Conservation (phyloP, 2,797 vertebrate genomes). For the Syncerus caffer region DNA sequence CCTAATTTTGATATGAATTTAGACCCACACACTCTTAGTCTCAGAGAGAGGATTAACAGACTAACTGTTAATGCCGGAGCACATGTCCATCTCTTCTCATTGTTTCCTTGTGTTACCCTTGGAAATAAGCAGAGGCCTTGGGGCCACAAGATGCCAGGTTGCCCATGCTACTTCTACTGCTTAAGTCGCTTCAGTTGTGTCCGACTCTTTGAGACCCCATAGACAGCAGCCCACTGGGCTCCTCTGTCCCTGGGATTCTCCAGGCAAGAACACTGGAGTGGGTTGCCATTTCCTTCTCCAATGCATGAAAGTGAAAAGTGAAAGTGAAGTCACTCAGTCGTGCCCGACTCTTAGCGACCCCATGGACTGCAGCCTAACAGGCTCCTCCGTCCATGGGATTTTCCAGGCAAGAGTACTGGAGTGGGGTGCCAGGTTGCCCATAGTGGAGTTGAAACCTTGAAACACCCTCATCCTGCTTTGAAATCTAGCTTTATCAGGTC, state of each 20-base stretch:
- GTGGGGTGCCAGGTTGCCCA: no score
- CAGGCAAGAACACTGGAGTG: no score
- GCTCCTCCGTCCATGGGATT: no score
- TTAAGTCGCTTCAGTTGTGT: not conserved
- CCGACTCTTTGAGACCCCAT: no score
- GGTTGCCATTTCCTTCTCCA: no score
- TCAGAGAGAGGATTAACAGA: not conserved
- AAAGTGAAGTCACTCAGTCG: no score
- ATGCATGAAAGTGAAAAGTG: no score
- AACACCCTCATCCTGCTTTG: not conserved
- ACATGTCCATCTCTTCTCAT: not conserved
- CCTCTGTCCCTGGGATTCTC: no score
- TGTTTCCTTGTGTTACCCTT: not conserved
- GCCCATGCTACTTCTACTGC: not conserved
- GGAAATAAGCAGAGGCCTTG: not conserved
- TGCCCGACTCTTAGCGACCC: no score
- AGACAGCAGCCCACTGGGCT: no score
- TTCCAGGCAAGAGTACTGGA: no score
- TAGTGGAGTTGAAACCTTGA: not conserved
- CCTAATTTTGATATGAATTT: not conserved
- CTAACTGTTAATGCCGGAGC: not conserved
- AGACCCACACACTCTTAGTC: not conserved
- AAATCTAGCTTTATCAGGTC: not conserved
- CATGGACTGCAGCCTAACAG: no score
- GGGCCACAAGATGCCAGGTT: not conserved